Percentiles rank a stretch among this genome's conserved stretches.
phyloP scores from a whole-genome alignment of 1,140 invertebrate genomes.

The Anoplophora glabripennis region DNA sequence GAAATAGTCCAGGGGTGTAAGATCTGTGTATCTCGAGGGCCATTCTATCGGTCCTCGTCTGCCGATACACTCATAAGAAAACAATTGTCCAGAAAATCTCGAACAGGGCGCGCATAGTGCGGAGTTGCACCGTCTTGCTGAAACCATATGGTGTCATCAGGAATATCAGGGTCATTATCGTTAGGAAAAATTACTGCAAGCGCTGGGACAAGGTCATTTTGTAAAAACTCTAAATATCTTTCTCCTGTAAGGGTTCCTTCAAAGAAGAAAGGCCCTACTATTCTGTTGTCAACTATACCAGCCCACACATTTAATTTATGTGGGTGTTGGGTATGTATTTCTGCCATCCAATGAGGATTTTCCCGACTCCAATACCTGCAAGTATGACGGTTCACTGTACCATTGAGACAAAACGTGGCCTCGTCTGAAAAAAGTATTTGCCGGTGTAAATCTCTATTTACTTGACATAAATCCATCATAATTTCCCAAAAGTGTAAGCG shows the following conservation, averaged over 20 bases:
- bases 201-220: constrained; percentile 14
- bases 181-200: constrained; percentile 20
- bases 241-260: constrained; percentile 11
- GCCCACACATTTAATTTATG: constrained; percentile 29
- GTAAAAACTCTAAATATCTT: constrained; percentile 20
- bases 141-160: constrained; percentile 15
- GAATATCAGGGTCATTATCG: constrained; percentile 16
- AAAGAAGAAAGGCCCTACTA: constrained; percentile 25
- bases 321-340: constrained; percentile 24
- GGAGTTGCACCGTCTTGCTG: constrained; percentile 24
- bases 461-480: too few relatives aligned
- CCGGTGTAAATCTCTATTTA: too few relatives aligned
- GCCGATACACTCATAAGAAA: too few relatives aligned
- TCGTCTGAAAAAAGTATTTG: constrained; percentile 20
- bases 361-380: constrained; percentile 19
- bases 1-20: not conserved
- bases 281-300: constrained; percentile 12
- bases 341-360: constrained; percentile 24
- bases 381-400: constrained; percentile 20
- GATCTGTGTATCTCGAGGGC: too few relatives aligned
- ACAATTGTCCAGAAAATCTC: too few relatives aligned
- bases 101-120: constrained; percentile 7
- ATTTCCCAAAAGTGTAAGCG: too few relatives aligned
- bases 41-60: too few relatives aligned
- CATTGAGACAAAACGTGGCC: constrained; percentile 17